Evolutionary conservation across 2,888 invertebrate species (phyloP).

Genomic region (Dryomyza anilis): DNA sequence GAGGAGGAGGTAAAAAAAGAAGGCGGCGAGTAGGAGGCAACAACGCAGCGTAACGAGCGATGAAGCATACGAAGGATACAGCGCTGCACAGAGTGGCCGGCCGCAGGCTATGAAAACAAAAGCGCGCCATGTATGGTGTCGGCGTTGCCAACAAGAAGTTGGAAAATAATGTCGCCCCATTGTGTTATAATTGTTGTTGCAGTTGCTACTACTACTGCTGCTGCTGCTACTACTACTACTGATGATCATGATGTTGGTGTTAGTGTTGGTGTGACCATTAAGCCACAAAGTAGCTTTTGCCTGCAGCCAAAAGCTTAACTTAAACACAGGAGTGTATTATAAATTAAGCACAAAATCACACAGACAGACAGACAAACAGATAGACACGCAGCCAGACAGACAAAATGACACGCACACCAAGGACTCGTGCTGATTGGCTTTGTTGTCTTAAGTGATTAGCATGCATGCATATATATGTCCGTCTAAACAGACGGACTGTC

Average conservation of each 20-base stretch:
- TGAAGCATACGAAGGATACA: not conserved
- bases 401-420: not conserved
- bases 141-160: conserved; percentile 27
- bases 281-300: conserved; percentile 56
- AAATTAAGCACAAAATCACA: conserved; percentile 19
- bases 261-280: conserved; percentile 40
- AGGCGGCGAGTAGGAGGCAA: not conserved
- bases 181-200: conserved; percentile 15
- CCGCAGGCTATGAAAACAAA: conserved; percentile 19
- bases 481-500: too few species aligned
- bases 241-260: conserved; percentile 39
- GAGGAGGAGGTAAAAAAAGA: not conserved
- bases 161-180: conserved; percentile 18
- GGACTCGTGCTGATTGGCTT: conserved; percentile 41
- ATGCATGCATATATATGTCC: conserved; percentile 13
- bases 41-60: not conserved
- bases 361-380: not conserved
- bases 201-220: conserved; percentile 27
- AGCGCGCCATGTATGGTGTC: conserved; percentile 4
- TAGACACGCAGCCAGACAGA: not conserved
- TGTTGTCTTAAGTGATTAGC: conserved; percentile 45
- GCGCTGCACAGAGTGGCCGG: not conserved
- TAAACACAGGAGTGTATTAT: conserved; percentile 24
- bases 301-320: conserved; percentile 25
- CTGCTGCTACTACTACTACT: conserved; percentile 10